Conservation (phyloP, 2,888 invertebrate genomes). For the Loripinus fragilis region DNA sequence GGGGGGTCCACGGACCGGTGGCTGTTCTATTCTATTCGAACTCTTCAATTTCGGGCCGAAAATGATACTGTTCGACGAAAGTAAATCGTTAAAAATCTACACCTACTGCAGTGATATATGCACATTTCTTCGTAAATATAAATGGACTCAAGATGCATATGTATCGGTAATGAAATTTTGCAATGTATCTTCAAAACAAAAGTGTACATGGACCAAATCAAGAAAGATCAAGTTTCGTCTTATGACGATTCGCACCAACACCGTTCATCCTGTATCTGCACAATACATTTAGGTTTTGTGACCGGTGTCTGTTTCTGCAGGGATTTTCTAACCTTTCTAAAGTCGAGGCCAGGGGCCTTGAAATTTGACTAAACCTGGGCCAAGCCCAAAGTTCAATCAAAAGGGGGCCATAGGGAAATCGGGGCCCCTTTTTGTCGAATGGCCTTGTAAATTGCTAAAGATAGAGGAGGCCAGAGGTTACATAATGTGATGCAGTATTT, state of each 20-base stretch:
- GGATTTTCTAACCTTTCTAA: neutral
- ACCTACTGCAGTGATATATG: neutral
- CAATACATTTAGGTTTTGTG: neutral
- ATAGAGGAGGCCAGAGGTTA: no score
- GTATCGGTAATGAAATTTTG: slow-evolving; percentile 35
- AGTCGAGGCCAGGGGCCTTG: neutral
- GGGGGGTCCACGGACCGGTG: no score
- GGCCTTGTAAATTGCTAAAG: neutral
- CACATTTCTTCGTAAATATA: slow-evolving; percentile 24
- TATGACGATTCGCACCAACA: neutral
- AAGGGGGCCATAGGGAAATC: neutral
- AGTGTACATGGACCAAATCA: neutral
- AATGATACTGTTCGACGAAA: slow-evolving; percentile 13
- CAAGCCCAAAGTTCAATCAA: no score
- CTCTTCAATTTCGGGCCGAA: no score
- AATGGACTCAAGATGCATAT: slow-evolving; percentile 40
- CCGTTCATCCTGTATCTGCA: neutral
- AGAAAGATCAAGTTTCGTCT: neutral
- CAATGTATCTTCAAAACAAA: neutral
- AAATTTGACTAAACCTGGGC: neutral
- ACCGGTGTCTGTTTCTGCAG: neutral
- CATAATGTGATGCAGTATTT: no score
- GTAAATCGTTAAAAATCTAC: neutral
- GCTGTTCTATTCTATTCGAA: no score
- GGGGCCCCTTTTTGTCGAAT: neutral